Evolutionary conservation across 2,888 invertebrate genomes (phyloP), one percentile per base, ranked within the genome.

Genomic region (Xylota segnis): DNA sequence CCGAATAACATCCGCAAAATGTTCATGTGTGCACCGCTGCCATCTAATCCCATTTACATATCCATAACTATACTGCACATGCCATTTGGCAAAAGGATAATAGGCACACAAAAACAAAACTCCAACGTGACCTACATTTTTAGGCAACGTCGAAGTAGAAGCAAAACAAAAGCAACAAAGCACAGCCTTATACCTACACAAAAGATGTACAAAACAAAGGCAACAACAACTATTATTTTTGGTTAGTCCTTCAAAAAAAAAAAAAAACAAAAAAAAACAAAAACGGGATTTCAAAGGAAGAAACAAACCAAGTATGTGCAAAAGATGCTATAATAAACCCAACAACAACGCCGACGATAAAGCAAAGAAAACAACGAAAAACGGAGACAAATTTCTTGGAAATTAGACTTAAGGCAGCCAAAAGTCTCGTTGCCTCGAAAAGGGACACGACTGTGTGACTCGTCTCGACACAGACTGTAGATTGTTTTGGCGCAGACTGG

Each of bases 301-400:
- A 47, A 37, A 2, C 27, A 27, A 23, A 12, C 5, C 5, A 45
- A 16, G n/a, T 34, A 27, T 54, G 27, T 32, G 9, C 12, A 50
- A 12, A n/a, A 10, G 56, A 37, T 56, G 32, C 70, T 10, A 45
- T 32, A 45, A 40, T n/a, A 16, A 50, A 18, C 27, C 37, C 6
- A 61, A 58, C 58, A 37, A 45, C 34, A 65, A 47, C n/a, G 29
- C 10, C 32, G 32, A 65, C 27, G 37, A 37, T 16, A 10, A 61
- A 52, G 27, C n/a, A 66, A 37, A 43, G 34, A 61, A 71, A 71
- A 79, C 18, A 4, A 23, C 23, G 23, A 23, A 70, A 63, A 74
- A 70, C 61, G 65, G 81, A 81, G 81, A 84, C 81, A 76, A 84
- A 81, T 71, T 84, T 84, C 84, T 84, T 75, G 84, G 84, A 84